Evolutionary conservation across 2,113 vertebrate species (phyloP).

Genomic region (Myodes glareolus): DNA sequence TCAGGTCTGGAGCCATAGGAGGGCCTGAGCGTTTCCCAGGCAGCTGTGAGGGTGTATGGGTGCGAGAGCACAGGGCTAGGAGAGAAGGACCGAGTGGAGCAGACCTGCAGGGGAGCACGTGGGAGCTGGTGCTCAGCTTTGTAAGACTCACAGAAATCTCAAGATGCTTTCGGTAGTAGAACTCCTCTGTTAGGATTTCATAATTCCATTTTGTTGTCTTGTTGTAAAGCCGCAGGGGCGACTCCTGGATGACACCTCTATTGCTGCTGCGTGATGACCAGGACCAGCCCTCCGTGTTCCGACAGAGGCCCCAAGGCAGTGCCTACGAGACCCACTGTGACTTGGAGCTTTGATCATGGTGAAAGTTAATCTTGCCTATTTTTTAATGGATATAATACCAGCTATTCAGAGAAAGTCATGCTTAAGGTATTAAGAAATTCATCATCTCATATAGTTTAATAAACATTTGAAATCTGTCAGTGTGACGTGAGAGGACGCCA

Average conservation of each 20-base stretch:
- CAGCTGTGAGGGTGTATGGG: fast-evolving
- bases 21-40: neutral
- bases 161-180: neutral
- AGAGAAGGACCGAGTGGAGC: fast-evolving
- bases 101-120: fast-evolving
- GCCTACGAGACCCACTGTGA: conserved; percentile 33
- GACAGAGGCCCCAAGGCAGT: conserved; percentile 48
- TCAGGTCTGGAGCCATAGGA: neutral
- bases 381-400: conserved; percentile 67
- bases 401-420: conserved; percentile 67
- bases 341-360: conserved; percentile 73
- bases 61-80: no score
- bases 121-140: neutral
- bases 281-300: conserved; percentile 46
- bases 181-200: neutral
- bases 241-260: conserved; percentile 90
- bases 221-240: conserved; percentile 94
- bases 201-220: conserved; percentile 6
- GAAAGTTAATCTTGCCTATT: conserved; percentile 73
- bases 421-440: conserved; percentile 62
- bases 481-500: conserved; percentile 59
- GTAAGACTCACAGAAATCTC: neutral
- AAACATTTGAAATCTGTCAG: conserved; percentile 71
- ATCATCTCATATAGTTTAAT: conserved; percentile 71
- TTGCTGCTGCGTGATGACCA: conserved; percentile 90